Evolutionary conservation across 2,797 vertebrate species (phyloP), one percentile per base, ranked within the genome.

Genomic region (Orientallactaga sibirica): DNA sequence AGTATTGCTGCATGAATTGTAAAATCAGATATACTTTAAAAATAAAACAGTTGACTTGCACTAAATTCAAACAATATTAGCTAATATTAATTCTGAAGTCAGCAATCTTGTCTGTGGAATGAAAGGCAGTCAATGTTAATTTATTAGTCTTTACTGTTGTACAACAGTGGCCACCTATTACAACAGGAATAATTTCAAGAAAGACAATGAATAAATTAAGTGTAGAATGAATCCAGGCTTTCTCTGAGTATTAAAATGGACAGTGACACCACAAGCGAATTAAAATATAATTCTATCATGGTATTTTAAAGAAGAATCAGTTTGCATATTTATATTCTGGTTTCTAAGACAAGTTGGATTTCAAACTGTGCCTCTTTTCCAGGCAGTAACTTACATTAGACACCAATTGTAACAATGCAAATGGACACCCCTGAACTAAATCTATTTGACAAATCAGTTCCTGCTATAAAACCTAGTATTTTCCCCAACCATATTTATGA

Each of bases 231-330:
- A 97, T 58, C 16, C 25, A 96, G 78, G 96, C 93, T 86, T 77
- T 88, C 55, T 96, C 91, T 91, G 92, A 86, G 81, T 93, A 95
- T 96, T 96, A 92, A 96, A 96, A 94, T 75, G 91, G 89, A 89
- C 74, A 95, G 33, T 33, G 71, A 71, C 2, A 97, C 92, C 91
- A 76, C 52, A 95, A 96, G 68, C 90, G n/a, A 97, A 97, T 96
- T 96, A 97, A 97, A 24, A 78, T 15, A 83, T 76, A 97, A 66
- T 79, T 95, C 37, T 74, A 95, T 76, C 61, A 95, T 85, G 71
- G 43, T 5, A 7, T 85, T 97, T 94, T 75, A 91, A 97, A 97
- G 77, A 97, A 92, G 18, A 61, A 95, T 86, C 55, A 89, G 90
- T 90, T 95, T 95, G 52, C 80, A 73, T 95, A 25, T 55, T 96